Evolutionary conservation across 2,888 invertebrate genomes (phyloP), one percentile per base, ranked within the genome.

Genomic region (Caenorhabditis sulstoni): DNA sequence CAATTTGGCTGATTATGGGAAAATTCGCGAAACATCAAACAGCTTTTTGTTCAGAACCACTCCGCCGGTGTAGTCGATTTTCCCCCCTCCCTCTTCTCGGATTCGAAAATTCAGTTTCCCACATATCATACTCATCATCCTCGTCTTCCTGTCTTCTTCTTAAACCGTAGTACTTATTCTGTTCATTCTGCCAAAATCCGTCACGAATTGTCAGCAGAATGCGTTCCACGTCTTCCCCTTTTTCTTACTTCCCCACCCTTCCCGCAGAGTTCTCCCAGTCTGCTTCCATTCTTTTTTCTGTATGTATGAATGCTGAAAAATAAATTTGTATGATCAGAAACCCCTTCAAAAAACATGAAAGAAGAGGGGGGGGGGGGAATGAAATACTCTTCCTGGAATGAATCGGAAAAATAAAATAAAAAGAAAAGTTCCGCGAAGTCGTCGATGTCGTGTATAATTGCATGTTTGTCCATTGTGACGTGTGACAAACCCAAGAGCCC

Each of bases 241-340:
- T 7, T 18, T 18, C n/a, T 47, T 47, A n/a, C 5, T 47, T 29
- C 29, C n/a, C n/a, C n/a, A n/a, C 47, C 29, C 35, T 5, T 53
- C 9, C 16, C 11, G 53, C 53, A 53, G 53, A 53, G 35, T 41
- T 41, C 44, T 45, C 57, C 45, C 50, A 49, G 50, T 49, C 45
- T 58, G 22, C 41, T 68, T 52, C 58, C 52, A 22, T 47, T 41
- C 20, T 22, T 18, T 14, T 57, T 23, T 62, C 53, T 64, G 71
- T 71, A 59, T 61, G 61, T 53, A 70, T 71, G 71, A 62, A 71
- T 49, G 55, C 62, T 70, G 59, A 62, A 37, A 53, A 70, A 70
- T 55, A 55, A 70, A 70, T 44, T 47, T 55, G 57, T 62, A 44
- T 47, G 49, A 50, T 58, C 41, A 62, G 57, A 71, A 71, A 47